Conservation (phyloP, 2,888 invertebrate species). For the Dione vanillae region DNA sequence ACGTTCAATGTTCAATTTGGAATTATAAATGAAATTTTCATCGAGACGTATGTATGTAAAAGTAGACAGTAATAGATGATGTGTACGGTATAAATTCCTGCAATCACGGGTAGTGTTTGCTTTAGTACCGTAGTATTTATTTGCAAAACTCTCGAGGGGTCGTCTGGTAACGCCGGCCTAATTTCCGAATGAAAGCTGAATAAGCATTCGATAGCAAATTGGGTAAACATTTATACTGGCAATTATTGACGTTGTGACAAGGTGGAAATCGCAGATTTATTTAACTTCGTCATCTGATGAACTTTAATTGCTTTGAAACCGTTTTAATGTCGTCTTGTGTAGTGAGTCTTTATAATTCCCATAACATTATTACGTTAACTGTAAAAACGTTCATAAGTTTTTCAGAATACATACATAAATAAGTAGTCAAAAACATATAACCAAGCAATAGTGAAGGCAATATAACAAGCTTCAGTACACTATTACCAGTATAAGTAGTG, state of each 20-base stretch:
- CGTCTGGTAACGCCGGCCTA: conserved; percentile 63
- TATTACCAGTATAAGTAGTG: no score
- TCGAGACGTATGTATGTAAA: conserved; percentile 30
- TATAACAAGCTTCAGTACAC: no score
- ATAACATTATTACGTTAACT: not conserved
- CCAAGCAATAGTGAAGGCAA: no score
- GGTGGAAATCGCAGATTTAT: conserved; percentile 39
- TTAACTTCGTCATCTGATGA: conserved; percentile 30
- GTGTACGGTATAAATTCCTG: conserved; percentile 50
- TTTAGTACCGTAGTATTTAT: conserved; percentile 71
- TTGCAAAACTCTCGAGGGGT: conserved; percentile 72
- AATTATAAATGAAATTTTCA: conserved; percentile 30
- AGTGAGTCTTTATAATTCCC: not conserved
- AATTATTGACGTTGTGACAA: conserved; percentile 50
- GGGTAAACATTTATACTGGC: conserved; percentile 60
- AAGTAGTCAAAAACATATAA: no score
- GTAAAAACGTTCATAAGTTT: no score
- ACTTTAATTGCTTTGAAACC: conserved; percentile 19
- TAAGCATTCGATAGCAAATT: conserved; percentile 70
- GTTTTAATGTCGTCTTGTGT: not conserved
- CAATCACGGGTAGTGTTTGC: conserved; percentile 70
- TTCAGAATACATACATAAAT: no score
- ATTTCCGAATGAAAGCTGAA: conserved; percentile 72
- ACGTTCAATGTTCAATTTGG: conserved; percentile 22
- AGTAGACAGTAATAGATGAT: conserved; percentile 45